Base-by-base conservation (phyloP, 1,140 invertebrate genomes). In the Drosophila jambulina region DNA sequence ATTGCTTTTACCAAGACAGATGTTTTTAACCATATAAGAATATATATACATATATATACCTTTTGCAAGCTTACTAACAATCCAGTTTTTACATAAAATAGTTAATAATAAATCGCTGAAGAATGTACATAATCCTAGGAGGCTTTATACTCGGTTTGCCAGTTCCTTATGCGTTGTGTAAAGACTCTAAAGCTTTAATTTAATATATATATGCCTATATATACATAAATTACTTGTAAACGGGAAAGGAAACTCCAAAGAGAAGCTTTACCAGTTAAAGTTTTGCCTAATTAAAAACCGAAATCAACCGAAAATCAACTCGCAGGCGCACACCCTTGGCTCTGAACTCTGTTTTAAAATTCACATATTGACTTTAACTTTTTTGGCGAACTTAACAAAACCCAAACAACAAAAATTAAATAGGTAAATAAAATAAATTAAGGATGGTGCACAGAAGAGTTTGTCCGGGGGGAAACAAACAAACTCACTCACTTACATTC, bases 131-230 rank as follows among this genome's bases (percentile, higher is more conserved):
- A 82, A 71, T 49, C 42, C 72, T 69, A 69, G 49, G 49, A 60
- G 60, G 53, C 40, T 83, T 79, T 62, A 42, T 49, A 68, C 71
- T 86, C 78, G 83, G 80, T 83, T 88, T 67, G 71, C 64, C 84
- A 88, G 83, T 87, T 87, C 83, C 83, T 87, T 69, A 79, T 71
- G 63, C 74, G 69, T 78, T 78, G 67, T 83, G 69, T 75, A 74
- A 79, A 68, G 63, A 75, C 75, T 78, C 60, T 23, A 76, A 70
- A 76, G 80, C 81, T 83, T 83, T 76, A 76, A 65, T 71, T 83
- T 76, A 40, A 76, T 75, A 51, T 78, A n/a, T 23, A 23, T 46
- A 25, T 17, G n/a, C 13, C 21, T 78, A 76, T 54, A 54, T 54
- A 67, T 40, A 54, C 25, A 49, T 27, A 1, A 56, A n/a, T 6